Base-by-base conservation (phyloP, 2,888 invertebrate species). In the Ectemnius lituratus region DNA sequence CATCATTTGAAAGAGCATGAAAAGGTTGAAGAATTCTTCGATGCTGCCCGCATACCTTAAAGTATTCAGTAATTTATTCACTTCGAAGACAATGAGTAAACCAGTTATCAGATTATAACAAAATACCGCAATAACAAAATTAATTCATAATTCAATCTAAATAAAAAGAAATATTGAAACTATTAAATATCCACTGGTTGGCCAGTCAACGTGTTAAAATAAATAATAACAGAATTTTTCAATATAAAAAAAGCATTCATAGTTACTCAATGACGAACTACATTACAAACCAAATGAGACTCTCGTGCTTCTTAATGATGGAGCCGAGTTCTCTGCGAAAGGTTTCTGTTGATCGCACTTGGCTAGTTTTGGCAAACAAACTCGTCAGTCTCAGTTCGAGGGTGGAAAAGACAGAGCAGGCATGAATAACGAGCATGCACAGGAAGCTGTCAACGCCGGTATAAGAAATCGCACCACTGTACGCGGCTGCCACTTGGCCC, bases 1-100 rank as follows among this genome's bases (percentile, higher is more conserved):
- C 8, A 86, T 11, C 64, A 85, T 75, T 23, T 86, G 85, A 1
- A 79, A 60, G 23, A 88, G 72, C 18, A 88, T 65, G 37, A 87
- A 67, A 28, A 59, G 14, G 47, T 81, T 87, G 60, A 87, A 88
- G 8, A 79, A 79, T 0, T 76, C 63, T 57, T 86, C 86, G 52
- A 88, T 85, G 5, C 69, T 79, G 14, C 46, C 62, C 1, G 75
- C 84, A 8, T 70, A 76, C 76, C 87, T 87, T 76, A 6, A 49
- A 67, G 68, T 27, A 37, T 37, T 37, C 37, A 37, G 1, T 37
- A 1, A 37, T 37, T 37, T 23, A 23, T 23, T 2, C 23, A 0
- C 37, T 37, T 11, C 37, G 37, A 37, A 37, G 11, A 37, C 37
- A 37, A 37, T 37, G 1, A 37, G 11, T 37, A 37, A 37, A 37